Base-by-base conservation (phyloP, 1,140 invertebrate species). In the Anastrepha ludens region DNA sequence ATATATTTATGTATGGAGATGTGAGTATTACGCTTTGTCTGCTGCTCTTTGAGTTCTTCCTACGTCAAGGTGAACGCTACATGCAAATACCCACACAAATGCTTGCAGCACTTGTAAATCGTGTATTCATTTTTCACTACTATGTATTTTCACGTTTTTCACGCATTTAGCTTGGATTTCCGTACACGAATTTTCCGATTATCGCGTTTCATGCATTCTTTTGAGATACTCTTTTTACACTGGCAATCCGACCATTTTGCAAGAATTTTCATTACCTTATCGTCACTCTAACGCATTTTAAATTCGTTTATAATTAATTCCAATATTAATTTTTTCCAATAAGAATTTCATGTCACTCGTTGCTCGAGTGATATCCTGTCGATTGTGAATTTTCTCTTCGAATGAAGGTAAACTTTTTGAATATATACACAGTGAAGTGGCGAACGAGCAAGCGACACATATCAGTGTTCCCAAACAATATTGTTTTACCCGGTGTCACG, bases 371-470 rank as follows among this genome's bases (percentile, higher is more conserved):
- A 81, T 81, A 81, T 81, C 74, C 74, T 81, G 44, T 81, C 74
- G 74, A 81, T 81, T 81, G 47, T 81, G 74, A 81, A 81, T 81
- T 81, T 81, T 81, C 74, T 81, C 74, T 81, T 81, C 74, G 74
- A 81, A 81, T 81, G 74, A 81, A 81, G 47, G 74, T 81, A 81
- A 81, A 81, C 74, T 81, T 81, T 81, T 81, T 81, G 74, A 81
- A 81, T 81, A 81, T 81, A 47, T 81, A 81, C 74, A 81, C 74
- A 81, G 74, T 50, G 74, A 81, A 81, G 74, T 81, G 74, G 74
- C 74, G 74, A 81, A 81, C 74, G 74, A 81, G 74, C 47, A n/a
- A 81, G 47, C 74, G 47, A 55, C 50, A 9, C 3, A 47, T n/a
- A 15, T 2, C n/a, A 11, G 74, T 81, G 74, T 29, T 81, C 47